Conservation (phyloP, 1,140 invertebrate genomes). For the Tachypleus tridentatus region DNA sequence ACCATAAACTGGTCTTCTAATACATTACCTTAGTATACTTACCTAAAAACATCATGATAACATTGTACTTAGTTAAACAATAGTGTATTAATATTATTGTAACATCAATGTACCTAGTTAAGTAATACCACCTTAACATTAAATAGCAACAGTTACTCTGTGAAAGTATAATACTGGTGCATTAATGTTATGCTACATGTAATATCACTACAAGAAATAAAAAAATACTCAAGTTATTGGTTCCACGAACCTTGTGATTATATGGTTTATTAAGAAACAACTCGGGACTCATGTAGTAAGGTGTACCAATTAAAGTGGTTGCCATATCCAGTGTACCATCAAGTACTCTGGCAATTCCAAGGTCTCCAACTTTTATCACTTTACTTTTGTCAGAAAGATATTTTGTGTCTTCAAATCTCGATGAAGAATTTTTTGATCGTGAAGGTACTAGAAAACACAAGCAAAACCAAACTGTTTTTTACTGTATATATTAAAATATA, state of each 20-base stretch:
- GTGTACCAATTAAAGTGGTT: slow-evolving; percentile 60
- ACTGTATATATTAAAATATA: slow-evolving; percentile 1
- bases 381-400: slow-evolving; percentile 57
- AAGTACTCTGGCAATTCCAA: slow-evolving; percentile 66
- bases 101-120: no score
- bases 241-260: slow-evolving; percentile 36
- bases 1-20: no score
- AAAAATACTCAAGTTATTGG: no score
- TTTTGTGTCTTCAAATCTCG: slow-evolving; percentile 66
- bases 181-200: no score
- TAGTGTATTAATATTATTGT: no score
- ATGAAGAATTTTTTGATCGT: slow-evolving; percentile 57
- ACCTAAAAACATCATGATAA: no score
- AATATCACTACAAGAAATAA: no score
- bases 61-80: no score
- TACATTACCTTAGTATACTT: no score
- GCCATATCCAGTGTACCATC: slow-evolving; percentile 45
- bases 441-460: slow-evolving; percentile 54
- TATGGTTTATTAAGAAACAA: slow-evolving; percentile 40
- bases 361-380: slow-evolving; percentile 56
- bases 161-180: no score
- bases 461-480: slow-evolving; percentile 25
- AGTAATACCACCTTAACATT: no score
- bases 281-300: slow-evolving; percentile 68
- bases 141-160: no score